Conservation (phyloP, 2,888 invertebrate genomes). For the Entomobrya multifasciata region DNA sequence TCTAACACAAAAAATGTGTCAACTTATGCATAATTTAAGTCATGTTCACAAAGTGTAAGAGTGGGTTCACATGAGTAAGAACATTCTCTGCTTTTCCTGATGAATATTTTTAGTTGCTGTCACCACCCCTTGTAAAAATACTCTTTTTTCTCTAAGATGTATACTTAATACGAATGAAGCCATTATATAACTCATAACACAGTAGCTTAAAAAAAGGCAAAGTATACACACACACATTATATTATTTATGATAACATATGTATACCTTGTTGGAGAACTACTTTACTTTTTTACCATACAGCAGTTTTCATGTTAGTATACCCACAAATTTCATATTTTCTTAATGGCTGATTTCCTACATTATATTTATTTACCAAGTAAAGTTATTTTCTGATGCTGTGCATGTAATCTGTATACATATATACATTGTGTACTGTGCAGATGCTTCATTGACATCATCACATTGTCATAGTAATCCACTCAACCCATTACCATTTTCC, state of each 20-base stretch:
- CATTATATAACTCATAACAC: not conserved
- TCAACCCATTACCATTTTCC: slow-evolving; percentile 74
- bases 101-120: slow-evolving; percentile 40
- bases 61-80: slow-evolving; percentile 26
- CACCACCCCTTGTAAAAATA: not conserved
- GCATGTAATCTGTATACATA: slow-evolving; percentile 42
- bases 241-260: not conserved
- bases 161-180: not conserved
- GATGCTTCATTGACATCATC: slow-evolving; percentile 73
- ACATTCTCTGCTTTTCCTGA: slow-evolving; percentile 29
- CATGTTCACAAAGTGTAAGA: slow-evolving; percentile 56
- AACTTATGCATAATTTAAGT: slow-evolving; percentile 74
- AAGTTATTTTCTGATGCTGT: slow-evolving; percentile 21
- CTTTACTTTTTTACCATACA: not conserved
- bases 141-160: not conserved
- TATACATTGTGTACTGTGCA: slow-evolving; percentile 37
- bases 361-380: slow-evolving; percentile 22
- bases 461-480: slow-evolving; percentile 69
- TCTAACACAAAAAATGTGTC: slow-evolving; percentile 65
- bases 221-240: not conserved
- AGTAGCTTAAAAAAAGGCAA: no score
- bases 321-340: slow-evolving; percentile 4
- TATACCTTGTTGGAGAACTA: not conserved
- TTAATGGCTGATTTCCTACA: slow-evolving; percentile 50
- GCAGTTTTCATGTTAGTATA: not conserved